Conservation (phyloP, 2,113 vertebrate species). For the Meles meles region DNA sequence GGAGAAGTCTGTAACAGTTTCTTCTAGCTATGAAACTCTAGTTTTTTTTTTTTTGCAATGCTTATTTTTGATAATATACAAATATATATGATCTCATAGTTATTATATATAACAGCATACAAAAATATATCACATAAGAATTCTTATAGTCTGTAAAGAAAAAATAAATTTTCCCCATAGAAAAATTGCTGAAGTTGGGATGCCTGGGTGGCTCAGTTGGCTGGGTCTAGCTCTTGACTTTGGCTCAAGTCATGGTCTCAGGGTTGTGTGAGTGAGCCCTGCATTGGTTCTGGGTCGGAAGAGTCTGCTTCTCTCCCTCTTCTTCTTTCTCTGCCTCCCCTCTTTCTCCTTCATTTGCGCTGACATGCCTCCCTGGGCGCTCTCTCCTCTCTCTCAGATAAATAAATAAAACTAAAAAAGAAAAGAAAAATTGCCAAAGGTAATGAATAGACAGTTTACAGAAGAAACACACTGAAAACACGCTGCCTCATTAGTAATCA, state of each 20-base stretch:
- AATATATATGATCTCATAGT: background rate
- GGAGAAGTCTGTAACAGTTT: background rate
- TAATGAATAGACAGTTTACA: background rate
- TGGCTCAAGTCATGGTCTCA: background rate
- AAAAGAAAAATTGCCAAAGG: background rate
- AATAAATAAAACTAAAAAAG: background rate
- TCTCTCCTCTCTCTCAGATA: background rate
- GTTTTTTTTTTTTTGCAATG: background rate
- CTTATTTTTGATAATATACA: background rate
- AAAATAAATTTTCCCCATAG: background rate
- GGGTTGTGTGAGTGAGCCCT: background rate
- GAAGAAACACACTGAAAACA: background rate
- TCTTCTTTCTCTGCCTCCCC: background rate
- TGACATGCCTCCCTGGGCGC: background rate
- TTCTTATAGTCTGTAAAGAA: background rate
- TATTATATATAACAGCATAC: background rate
- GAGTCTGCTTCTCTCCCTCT: background rate
- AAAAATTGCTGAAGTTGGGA: background rate
- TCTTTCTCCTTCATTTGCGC: background rate
- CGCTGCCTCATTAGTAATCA: background rate
- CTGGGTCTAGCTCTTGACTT: background rate
- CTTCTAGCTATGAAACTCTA: background rate
- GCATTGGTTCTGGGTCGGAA: background rate
- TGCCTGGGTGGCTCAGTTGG: background rate
- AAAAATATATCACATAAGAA: background rate